Evolutionary conservation across 2,888 invertebrate genomes (phyloP).

Genomic region (Melanargia galathea): DNA sequence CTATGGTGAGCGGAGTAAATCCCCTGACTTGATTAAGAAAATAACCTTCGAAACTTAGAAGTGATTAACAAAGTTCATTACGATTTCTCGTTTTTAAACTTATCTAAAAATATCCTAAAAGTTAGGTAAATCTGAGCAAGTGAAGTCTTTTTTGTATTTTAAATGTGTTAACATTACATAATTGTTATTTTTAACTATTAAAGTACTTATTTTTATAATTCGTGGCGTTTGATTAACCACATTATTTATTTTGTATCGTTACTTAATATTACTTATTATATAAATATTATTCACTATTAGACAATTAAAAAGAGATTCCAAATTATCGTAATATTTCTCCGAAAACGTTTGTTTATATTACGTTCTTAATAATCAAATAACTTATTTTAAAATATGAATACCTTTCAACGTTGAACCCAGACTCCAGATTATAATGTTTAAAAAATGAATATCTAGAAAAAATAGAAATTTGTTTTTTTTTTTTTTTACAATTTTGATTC

Average conservation of each 20-base stretch:
- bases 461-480: too few relatives aligned
- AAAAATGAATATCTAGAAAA: too few relatives aligned
- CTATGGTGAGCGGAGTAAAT: slow-evolving; percentile 90
- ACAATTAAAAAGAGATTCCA: slow-evolving; percentile 37
- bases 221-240: slow-evolving; percentile 15
- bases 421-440: neutral
- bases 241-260: neutral
- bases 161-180: neutral
- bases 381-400: slow-evolving; percentile 8
- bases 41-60: neutral
- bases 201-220: slow-evolving; percentile 6
- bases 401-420: neutral
- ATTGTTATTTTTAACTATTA: slow-evolving; percentile 1
- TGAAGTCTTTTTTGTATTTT: neutral
- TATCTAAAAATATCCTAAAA: neutral
- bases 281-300: slow-evolving; percentile 25
- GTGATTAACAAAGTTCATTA: too few relatives aligned
- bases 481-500: slow-evolving; percentile 71
- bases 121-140: neutral
- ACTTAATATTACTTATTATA: slow-evolving; percentile 24
- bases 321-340: slow-evolving; percentile 22
- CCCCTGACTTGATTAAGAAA: slow-evolving; percentile 49
- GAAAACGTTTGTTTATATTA: slow-evolving; percentile 1
- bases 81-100: too few relatives aligned
- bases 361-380: neutral